Conservation (phyloP, 2,888 invertebrate species). For the Xylota sylvarum region DNA sequence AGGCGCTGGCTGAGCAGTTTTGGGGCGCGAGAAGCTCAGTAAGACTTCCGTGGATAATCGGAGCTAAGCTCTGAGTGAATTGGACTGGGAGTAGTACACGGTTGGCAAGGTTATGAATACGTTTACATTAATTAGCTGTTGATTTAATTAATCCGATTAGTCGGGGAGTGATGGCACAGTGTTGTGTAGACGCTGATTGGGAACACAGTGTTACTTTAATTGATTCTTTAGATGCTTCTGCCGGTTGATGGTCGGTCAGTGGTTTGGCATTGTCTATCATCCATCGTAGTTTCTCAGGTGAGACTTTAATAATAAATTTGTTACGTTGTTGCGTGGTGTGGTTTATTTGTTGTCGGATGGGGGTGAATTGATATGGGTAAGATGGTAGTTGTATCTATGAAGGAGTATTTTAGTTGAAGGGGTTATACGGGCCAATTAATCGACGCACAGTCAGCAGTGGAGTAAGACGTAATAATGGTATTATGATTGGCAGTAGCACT, state of each 20-base stretch:
- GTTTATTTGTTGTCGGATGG: background rate
- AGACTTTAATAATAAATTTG: constrained; percentile 31
- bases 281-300: constrained; percentile 10
- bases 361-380: background rate
- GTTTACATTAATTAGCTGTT: constrained; percentile 83
- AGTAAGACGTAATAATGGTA: too few species aligned
- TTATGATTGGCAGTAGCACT: too few species aligned
- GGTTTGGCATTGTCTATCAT: constrained; percentile 16
- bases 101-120: constrained; percentile 70
- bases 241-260: background rate
- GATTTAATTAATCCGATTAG: constrained; percentile 82
- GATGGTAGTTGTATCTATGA: background rate
- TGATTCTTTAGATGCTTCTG: constrained; percentile 46
- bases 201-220: constrained; percentile 57
- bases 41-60: constrained; percentile 71
- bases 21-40: constrained; percentile 62
- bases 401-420: too few species aligned
- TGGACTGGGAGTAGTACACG: constrained; percentile 2
- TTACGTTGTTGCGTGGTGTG: background rate
- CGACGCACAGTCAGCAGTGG: too few species aligned
- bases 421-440: too few species aligned
- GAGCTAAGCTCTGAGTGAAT: constrained; percentile 43
- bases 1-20: constrained; percentile 69
- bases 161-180: constrained; percentile 14
- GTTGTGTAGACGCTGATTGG: constrained; percentile 57